phyloP scores from a whole-genome alignment of 2,113 vertebrate genomes.

The Sitta europaea region DNA sequence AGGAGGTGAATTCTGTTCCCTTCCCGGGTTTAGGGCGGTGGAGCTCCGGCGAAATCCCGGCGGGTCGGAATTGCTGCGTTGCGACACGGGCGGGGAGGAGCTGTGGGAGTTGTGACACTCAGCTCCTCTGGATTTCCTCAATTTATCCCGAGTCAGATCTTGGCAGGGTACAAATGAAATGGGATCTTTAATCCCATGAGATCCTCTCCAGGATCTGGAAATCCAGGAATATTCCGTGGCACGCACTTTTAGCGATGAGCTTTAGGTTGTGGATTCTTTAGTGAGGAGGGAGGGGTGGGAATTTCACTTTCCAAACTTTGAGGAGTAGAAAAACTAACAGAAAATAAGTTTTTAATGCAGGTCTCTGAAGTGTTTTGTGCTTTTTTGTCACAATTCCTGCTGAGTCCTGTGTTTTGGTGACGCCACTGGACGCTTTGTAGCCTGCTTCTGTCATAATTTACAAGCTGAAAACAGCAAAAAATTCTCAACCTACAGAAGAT shows the following conservation, averaged over 20 bases:
- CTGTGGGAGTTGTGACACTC: neutral
- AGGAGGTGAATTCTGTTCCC: neutral
- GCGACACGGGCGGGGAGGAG: rapidly evolving
- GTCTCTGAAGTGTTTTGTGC: neutral
- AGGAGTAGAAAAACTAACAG: neutral
- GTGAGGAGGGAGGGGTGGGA: neutral
- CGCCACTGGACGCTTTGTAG: neutral
- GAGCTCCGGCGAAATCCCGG: neutral
- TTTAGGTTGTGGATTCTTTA: neutral
- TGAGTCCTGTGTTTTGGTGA: neutral
- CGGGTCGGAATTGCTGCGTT: neutral
- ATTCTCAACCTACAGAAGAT: rapidly evolving
- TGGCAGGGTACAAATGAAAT: neutral
- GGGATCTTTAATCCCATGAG: rapidly evolving
- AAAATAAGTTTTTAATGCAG: neutral
- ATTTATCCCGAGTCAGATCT: neutral
- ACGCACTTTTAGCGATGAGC: neutral
- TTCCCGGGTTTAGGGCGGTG: neutral
- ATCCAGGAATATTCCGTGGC: neutral
- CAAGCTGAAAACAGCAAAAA: neutral
- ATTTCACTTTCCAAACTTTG: neutral
- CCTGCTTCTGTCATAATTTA: neutral
- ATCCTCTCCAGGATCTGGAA: neutral
- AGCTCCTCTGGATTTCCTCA: neutral
- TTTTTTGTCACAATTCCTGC: neutral